Percentiles rank a stretch among this genome's conserved stretches.
These are phyloP conservation scores for Doryteuthis pealeii DNA, from an alignment of 1,140 invertebrate genomes.

Conservation along the genomic window DNA sequence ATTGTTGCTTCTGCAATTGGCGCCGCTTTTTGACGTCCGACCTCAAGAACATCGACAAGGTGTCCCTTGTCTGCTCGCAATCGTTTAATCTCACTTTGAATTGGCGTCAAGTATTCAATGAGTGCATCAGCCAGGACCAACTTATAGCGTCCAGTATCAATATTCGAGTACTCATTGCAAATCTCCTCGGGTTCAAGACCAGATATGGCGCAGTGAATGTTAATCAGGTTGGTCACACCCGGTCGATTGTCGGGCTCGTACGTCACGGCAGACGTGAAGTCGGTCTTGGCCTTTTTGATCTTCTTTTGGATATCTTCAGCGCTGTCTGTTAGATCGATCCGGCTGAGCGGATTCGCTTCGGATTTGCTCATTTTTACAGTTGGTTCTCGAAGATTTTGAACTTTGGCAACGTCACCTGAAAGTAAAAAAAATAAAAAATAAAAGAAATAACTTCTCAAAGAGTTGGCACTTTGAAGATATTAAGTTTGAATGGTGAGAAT, in stretches of 20 bases:
- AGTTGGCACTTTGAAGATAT: too few species aligned
- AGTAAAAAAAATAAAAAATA: background rate
- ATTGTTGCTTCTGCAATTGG: conserved; percentile 71
- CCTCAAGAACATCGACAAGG: conserved; percentile 69
- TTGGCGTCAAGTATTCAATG: conserved; percentile 73
- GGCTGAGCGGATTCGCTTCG: conserved; percentile 73
- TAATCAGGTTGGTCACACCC: conserved; percentile 86
- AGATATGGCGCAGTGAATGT: conserved; percentile 73
- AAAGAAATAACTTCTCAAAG: too few species aligned
- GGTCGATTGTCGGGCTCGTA: conserved; percentile 78
- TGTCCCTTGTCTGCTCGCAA: conserved; percentile 68
- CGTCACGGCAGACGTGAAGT: conserved; percentile 81
- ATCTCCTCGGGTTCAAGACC: conserved; percentile 73
- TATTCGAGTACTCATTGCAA: conserved; percentile 67
- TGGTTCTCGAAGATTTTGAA: conserved; percentile 60
- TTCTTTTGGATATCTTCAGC: conserved; percentile 78
- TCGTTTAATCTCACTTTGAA: conserved; percentile 67
- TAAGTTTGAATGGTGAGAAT: too few species aligned
- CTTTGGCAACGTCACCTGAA: conserved; percentile 45
- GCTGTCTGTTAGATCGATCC: conserved; percentile 80
- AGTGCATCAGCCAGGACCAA: conserved; percentile 73
- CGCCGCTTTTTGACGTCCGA: conserved; percentile 72
- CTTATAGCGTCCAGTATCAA: conserved; percentile 81
- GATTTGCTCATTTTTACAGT: conserved; percentile 98
- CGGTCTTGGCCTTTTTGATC: conserved; percentile 89